Percentiles rank a stretch among this genome's conserved stretches.
Conservation (phyloP, 1,140 invertebrate species). For the Brachionus calyciflorus region DNA sequence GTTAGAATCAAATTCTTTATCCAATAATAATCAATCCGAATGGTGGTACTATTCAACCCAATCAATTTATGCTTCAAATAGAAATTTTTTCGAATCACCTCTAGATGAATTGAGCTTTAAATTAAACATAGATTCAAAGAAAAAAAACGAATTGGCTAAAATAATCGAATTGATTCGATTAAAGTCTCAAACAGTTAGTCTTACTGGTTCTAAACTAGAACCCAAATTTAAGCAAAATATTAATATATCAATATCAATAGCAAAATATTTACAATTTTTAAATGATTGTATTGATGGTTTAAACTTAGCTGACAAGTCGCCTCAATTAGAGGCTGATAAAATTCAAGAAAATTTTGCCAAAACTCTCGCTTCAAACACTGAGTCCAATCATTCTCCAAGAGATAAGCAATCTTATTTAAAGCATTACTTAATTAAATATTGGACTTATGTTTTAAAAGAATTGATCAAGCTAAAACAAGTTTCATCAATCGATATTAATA, state of each 20-base stretch:
- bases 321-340: neutral
- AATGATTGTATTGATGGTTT: constrained; percentile 1
- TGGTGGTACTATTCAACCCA: neutral
- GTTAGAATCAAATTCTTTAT: neutral
- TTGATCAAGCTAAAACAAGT: constrained; percentile 18
- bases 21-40: neutral
- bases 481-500: neutral
- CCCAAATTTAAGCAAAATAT: neutral
- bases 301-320: neutral
- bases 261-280: constrained; percentile 28
- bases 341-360: neutral
- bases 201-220: neutral
- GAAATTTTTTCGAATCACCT: neutral
- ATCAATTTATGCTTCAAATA: neutral
- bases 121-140: neutral
- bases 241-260: neutral
- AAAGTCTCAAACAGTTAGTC: neutral
- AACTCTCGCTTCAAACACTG: neutral
- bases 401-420: constrained; percentile 7
- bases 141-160: neutral
- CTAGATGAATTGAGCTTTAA: neutral
- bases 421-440: constrained; percentile 10
- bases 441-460: constrained; percentile 27
- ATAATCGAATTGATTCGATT: neutral
- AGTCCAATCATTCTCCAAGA: neutral